Conservation (phyloP, 2,113 vertebrate species). For the Leucoraja erinaceus region DNA sequence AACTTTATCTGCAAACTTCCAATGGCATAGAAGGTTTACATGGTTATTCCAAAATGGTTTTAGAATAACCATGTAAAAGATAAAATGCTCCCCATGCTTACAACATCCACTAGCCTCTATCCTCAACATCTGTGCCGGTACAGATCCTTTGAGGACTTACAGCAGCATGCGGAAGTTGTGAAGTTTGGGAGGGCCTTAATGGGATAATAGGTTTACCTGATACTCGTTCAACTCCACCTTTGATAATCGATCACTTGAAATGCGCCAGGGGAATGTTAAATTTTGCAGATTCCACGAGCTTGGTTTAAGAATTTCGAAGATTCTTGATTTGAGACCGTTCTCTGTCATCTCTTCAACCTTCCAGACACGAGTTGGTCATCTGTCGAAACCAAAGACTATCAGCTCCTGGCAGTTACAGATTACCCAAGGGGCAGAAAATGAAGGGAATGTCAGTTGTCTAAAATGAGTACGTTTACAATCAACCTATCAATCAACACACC, state of each 20-base stretch:
- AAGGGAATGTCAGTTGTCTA: neutral
- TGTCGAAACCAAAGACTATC: neutral
- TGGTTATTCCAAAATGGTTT: neutral
- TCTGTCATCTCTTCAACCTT: neutral
- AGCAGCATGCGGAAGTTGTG: neutral
- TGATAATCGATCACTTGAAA: neutral
- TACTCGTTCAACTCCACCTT: slow-evolving; percentile 19
- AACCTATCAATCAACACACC: neutral
- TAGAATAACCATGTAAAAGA: neutral
- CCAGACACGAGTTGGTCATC: neutral
- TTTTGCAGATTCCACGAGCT: neutral
- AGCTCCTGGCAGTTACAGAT: neutral
- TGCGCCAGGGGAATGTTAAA: neutral
- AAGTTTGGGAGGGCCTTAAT: neutral
- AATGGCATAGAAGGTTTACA: neutral
- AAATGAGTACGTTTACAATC: neutral
- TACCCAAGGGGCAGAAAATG: neutral
- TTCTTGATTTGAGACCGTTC: neutral
- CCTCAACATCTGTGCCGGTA: neutral
- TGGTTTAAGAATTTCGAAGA: slow-evolving; percentile 22
- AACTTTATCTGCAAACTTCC: neutral
- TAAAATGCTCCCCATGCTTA: neutral
- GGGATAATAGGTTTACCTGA: slow-evolving; percentile 12
- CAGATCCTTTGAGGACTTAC: neutral
- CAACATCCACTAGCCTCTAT: neutral